These are phyloP conservation scores for Perca flavescens DNA, from an alignment of 2,113 vertebrate genomes.

Conservation along the genomic window DNA sequence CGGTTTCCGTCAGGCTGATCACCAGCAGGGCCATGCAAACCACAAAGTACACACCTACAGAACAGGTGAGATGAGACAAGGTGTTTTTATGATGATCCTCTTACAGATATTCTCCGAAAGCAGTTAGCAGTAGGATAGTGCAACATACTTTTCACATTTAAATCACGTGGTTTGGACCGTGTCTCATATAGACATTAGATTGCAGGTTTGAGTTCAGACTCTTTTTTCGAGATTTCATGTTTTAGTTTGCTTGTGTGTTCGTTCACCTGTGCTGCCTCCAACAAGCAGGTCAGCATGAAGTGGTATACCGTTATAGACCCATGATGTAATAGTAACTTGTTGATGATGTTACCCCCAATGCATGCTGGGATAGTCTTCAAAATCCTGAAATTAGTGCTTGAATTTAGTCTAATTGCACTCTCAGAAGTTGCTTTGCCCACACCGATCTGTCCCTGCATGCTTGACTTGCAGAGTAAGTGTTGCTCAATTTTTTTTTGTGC, in stretches of 20 bases:
- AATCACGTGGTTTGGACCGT: neutral
- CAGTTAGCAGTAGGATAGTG: neutral
- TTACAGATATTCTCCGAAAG: neutral
- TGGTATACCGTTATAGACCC: neutral
- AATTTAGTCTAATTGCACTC: neutral
- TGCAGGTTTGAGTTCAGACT: neutral
- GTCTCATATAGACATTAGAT: neutral
- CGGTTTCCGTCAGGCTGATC: slow-evolving; percentile 94
- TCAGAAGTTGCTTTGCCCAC: neutral
- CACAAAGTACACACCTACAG: slow-evolving; percentile 93
- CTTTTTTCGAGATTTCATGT: neutral
- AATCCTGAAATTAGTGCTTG: neutral
- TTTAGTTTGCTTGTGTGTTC: neutral
- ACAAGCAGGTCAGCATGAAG: neutral
- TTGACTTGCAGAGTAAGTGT: neutral
- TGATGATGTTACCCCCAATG: neutral
- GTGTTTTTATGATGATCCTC: neutral
- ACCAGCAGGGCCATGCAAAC: slow-evolving; percentile 98
- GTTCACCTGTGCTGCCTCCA: neutral
- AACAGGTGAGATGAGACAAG: neutral
- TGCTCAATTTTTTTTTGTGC: neutral
- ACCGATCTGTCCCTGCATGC: neutral
- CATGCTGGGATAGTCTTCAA: neutral
- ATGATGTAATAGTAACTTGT: neutral
- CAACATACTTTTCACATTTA: neutral